Conservation (phyloP, 1,140 invertebrate genomes). For the Trypoxylus dichotomus region DNA sequence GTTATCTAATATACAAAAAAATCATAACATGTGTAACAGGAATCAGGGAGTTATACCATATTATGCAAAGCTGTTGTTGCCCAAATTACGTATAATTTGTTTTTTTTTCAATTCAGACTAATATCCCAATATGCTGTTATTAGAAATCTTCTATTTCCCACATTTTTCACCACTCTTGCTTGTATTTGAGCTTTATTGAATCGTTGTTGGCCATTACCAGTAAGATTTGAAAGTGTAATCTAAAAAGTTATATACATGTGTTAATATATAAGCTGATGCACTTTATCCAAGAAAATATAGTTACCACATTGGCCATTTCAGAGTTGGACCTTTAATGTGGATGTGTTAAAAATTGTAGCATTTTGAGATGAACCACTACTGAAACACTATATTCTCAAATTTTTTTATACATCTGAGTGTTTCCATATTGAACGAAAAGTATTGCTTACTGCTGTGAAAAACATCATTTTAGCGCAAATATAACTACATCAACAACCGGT, state of each 20-base stretch:
- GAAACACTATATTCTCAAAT: conserved; percentile 50
- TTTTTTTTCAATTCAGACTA: conserved; percentile 42
- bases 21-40: too few species aligned
- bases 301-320: conserved; percentile 25
- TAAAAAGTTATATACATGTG: conserved; percentile 51
- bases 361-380: conserved; percentile 45
- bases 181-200: conserved; percentile 49
- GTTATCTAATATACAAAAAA: too few species aligned
- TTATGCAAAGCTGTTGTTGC: conserved; percentile 50
- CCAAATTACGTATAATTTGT: conserved; percentile 44
- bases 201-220: conserved; percentile 37
- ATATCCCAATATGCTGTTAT: conserved; percentile 40
- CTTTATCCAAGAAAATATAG: conserved; percentile 38
- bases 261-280: conserved; percentile 43
- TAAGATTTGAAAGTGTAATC: conserved; percentile 40
- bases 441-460: conserved; percentile 46
- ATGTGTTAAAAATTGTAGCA: conserved; percentile 34
- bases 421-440: conserved; percentile 53
- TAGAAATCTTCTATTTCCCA: conserved; percentile 49
- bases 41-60: conserved; percentile 43
- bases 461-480: conserved; percentile 12
- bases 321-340: conserved; percentile 26
- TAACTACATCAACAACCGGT: not conserved
- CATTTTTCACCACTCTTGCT: conserved; percentile 50
- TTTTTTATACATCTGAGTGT: conserved; percentile 47